Conservation (phyloP, 2,888 invertebrate genomes). For the Drosophila flavopinicola region DNA sequence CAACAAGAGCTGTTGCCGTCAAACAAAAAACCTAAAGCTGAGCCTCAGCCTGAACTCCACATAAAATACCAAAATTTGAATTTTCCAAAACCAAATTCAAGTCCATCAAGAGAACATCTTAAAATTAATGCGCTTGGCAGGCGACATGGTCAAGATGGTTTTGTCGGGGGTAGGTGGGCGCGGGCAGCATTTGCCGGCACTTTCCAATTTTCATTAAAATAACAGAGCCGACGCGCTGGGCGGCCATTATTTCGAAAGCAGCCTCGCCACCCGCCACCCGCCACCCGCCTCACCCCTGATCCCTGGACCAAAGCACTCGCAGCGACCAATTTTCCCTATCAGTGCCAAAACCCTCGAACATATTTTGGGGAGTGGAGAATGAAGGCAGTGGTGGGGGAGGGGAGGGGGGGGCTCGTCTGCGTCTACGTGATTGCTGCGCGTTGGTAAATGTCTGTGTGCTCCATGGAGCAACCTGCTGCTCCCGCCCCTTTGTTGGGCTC, state of each 20-base stretch:
- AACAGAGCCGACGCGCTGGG: slow-evolving; percentile 70
- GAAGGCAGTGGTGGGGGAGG: background rate
- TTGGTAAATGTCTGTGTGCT: slow-evolving; percentile 52
- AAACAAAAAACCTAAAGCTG: background rate
- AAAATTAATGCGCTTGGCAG: slow-evolving; percentile 46
- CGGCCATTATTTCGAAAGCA: slow-evolving; percentile 53
- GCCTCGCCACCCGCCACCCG: slow-evolving; percentile 1
- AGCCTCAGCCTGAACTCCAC: background rate
- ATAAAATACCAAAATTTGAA: background rate
- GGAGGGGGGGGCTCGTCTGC: slow-evolving; percentile 35
- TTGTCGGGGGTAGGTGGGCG: slow-evolving; percentile 16
- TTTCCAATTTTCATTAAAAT: slow-evolving; percentile 83
- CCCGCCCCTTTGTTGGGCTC: slow-evolving; percentile 21
- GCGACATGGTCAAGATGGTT: slow-evolving; percentile 58
- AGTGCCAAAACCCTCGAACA: slow-evolving; percentile 34
- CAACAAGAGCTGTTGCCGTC: no score
- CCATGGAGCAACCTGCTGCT: slow-evolving; percentile 19
- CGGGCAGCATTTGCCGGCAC: slow-evolving; percentile 66
- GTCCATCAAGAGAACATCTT: slow-evolving; percentile 43
- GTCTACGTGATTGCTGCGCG: slow-evolving; percentile 74
- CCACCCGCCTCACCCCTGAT: background rate
- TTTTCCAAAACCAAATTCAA: slow-evolving; percentile 26
- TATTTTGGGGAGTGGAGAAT: slow-evolving; percentile 2
- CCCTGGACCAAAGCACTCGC: background rate
- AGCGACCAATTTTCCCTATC: slow-evolving; percentile 42